Percentiles rank a stretch among this genome's conserved stretches.
Conservation (phyloP, 1,140 invertebrate species). For the Aradophagus sp. region DNA sequence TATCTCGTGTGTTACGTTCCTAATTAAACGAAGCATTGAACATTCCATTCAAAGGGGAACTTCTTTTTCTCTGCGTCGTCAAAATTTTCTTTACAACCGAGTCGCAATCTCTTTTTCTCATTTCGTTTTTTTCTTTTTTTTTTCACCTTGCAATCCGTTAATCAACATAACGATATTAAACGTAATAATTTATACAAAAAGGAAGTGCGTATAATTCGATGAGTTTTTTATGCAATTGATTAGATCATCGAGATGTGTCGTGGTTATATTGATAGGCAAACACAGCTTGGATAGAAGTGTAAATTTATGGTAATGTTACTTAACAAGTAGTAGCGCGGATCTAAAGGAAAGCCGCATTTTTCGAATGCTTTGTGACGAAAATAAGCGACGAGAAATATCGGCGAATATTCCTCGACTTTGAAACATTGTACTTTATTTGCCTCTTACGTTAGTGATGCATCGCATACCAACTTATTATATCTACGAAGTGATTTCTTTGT, state of each 20-base stretch:
- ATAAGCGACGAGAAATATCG: slow-evolving; percentile 33
- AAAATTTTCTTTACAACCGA: slow-evolving; percentile 48
- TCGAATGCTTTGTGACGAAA: slow-evolving; percentile 29
- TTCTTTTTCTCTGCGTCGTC: slow-evolving; percentile 30
- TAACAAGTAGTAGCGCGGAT: slow-evolving; percentile 20
- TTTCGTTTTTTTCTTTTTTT: slow-evolving; percentile 17
- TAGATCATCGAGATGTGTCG: slow-evolving; percentile 45
- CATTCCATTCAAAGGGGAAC: slow-evolving; percentile 44
- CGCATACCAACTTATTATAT: too few species aligned
- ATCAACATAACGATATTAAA: slow-evolving; percentile 28
- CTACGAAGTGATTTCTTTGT: too few species aligned
- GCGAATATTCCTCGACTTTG: too few species aligned
- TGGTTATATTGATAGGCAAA: slow-evolving; percentile 44
- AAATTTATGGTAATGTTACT: slow-evolving; percentile 53
- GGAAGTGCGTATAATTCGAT: slow-evolving; percentile 21
- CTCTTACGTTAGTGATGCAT: too few species aligned
- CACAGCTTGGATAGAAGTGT: slow-evolving; percentile 36
- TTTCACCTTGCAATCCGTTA: too few species aligned
- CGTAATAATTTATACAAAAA: too few species aligned
- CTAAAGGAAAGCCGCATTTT: slow-evolving; percentile 18
- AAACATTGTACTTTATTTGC: too few species aligned
- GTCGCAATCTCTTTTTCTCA: slow-evolving; percentile 33
- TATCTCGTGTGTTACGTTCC: slow-evolving; percentile 46
- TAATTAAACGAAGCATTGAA: slow-evolving; percentile 63
- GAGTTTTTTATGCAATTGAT: slow-evolving; percentile 45